Conservation (phyloP, 1,140 invertebrate species). For the Atta colombica region DNA sequence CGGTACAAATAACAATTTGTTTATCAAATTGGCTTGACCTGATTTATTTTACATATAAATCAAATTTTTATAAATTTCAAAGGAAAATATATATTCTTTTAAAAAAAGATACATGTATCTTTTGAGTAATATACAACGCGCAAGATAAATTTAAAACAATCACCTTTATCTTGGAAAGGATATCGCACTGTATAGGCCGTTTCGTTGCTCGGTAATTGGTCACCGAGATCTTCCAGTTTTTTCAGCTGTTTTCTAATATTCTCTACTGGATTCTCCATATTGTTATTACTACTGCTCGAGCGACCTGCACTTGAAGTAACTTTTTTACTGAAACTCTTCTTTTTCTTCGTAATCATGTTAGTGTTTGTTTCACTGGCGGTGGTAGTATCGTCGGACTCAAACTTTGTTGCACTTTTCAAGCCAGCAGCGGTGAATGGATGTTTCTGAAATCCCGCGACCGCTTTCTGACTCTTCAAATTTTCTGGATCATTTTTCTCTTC, state of each 20-base stretch:
- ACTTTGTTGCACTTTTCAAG: conserved; percentile 77
- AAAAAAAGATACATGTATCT: not conserved
- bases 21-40: not conserved
- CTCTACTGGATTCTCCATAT: conserved; percentile 90
- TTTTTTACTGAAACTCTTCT: conserved; percentile 87
- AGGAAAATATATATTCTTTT: not conserved
- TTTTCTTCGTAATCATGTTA: conserved; percentile 80
- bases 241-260: conserved; percentile 92
- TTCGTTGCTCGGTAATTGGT: conserved; percentile 91
- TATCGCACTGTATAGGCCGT: conserved; percentile 91
- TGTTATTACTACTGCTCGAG: conserved; percentile 78
- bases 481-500: conserved; percentile 75
- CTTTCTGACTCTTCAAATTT: conserved; percentile 72
- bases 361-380: conserved; percentile 84
- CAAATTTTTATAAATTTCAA: not conserved
- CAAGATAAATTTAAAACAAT: conserved; percentile 65
- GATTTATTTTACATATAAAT: not conserved
- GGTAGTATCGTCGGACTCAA: conserved; percentile 84
- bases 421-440: conserved; percentile 10
- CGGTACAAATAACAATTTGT: not conserved
- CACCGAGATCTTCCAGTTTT: conserved; percentile 93
- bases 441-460: conserved; percentile 70
- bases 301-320: conserved; percentile 85
- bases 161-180: conserved; percentile 90
- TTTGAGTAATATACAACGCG: not conserved